Conservation (phyloP, 2,888 invertebrate species). For the Kryphioiulus occultus region DNA sequence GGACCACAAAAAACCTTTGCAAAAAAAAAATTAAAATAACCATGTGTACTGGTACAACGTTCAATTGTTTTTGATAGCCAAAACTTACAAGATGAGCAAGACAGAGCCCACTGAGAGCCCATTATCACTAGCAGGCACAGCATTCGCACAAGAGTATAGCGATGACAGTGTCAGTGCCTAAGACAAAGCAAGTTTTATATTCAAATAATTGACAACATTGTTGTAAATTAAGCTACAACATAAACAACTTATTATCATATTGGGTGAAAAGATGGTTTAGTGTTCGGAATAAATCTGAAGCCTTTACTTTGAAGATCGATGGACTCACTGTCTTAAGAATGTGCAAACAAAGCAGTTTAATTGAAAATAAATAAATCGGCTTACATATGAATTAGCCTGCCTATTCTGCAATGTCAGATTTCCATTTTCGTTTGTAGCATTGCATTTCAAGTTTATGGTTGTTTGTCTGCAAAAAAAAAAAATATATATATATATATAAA, state of each 20-base stretch:
- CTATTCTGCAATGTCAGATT: neutral
- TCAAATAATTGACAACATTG: too few species aligned
- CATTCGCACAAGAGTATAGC: neutral
- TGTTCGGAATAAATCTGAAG: too few species aligned
- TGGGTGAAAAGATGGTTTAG: too few species aligned
- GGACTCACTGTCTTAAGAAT: neutral
- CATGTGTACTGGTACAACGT: neutral
- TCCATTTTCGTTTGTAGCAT: neutral
- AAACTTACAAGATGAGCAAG: slow-evolving; percentile 49
- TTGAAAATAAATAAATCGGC: neutral
- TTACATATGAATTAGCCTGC: neutral
- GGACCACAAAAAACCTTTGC: slow-evolving; percentile 68
- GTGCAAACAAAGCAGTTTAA: neutral
- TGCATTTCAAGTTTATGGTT: neutral
- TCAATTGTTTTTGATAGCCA: neutral
- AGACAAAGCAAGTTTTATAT: neutral
- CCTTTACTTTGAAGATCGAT: too few species aligned
- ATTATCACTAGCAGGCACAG: neutral
- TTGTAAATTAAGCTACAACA: neutral
- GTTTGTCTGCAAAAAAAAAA: neutral
- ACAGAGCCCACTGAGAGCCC: slow-evolving; percentile 47
- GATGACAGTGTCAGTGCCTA: neutral
- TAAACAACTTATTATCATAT: too few species aligned
- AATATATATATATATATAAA: too few species aligned
- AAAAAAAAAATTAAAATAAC: neutral